Percentiles rank a stretch among this genome's conserved stretches.
Conservation (phyloP, 2,888 invertebrate genomes). For the Drosophila suboccidentalis region DNA sequence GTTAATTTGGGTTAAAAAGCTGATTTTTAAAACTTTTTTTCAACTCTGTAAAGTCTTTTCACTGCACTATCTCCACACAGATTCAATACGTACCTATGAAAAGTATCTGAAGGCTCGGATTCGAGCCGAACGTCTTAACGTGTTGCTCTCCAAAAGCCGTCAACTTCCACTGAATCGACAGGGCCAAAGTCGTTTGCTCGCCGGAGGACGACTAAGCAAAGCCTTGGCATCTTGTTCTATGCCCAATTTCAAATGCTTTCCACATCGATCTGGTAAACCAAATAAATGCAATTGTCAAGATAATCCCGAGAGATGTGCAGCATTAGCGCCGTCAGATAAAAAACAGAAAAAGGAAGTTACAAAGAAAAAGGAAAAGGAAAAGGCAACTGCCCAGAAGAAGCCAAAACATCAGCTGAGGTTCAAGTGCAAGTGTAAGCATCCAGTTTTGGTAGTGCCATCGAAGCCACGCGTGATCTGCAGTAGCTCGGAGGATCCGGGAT, state of each 20-base stretch:
- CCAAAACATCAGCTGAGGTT: neutral
- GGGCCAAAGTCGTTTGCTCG: slow-evolving; percentile 11
- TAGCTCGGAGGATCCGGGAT: neutral
- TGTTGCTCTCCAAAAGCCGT: neutral
- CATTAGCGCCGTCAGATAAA: neutral
- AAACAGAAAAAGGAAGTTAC: neutral
- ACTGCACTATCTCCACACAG: neutral
- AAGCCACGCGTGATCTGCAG: neutral
- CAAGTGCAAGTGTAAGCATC: slow-evolving; percentile 11
- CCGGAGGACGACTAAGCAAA: slow-evolving; percentile 27
- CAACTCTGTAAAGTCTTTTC: neutral
- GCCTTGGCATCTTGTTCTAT: neutral
- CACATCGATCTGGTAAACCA: neutral
- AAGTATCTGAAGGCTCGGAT: slow-evolving; percentile 37
- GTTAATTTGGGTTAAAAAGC: too few relatives aligned
- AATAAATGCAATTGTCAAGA: neutral
- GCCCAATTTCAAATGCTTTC: neutral
- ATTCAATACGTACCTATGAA: slow-evolving; percentile 35
- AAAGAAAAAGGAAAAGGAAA: neutral
- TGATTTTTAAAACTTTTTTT: too few relatives aligned
- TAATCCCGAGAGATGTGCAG: too few relatives aligned
- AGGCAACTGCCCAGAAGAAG: neutral
- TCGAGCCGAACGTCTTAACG: slow-evolving; percentile 18
- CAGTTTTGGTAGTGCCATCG: slow-evolving; percentile 36
- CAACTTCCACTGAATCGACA: neutral